Evolutionary conservation across 1,140 invertebrate species (phyloP).

Genomic region (Magallana gigas): DNA sequence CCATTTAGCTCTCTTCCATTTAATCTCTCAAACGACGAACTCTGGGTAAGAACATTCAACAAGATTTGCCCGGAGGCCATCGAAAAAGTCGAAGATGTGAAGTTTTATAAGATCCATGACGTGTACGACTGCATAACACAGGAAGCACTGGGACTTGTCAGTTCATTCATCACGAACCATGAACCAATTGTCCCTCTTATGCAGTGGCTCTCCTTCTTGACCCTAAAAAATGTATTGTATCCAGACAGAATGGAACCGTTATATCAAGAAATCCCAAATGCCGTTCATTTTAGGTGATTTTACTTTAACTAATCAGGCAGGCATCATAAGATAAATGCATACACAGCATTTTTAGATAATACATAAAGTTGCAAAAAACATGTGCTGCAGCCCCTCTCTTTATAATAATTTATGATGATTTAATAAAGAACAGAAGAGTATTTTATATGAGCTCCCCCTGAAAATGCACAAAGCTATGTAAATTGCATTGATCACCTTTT

Average conservation of each 20-base stretch:
- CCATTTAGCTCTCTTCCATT: background rate
- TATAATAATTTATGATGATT: too few relatives aligned
- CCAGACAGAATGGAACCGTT: background rate
- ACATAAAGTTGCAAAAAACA: too few relatives aligned
- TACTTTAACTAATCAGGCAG: too few relatives aligned
- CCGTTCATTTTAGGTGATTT: conserved; percentile 45
- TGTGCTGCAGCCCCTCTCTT: too few relatives aligned
- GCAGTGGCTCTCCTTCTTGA: background rate
- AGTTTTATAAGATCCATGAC: background rate
- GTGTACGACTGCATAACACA: background rate
- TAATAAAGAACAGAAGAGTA: too few relatives aligned
- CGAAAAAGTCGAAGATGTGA: background rate
- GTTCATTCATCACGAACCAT: background rate
- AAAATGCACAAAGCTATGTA: too few relatives aligned
- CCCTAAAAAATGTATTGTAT: conserved; percentile 36
- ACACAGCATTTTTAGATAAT: too few relatives aligned
- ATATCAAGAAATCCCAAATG: conserved; percentile 47
- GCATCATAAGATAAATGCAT: too few relatives aligned
- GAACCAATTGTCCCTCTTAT: background rate
- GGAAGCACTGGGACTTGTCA: background rate
- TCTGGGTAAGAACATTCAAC: conserved; percentile 44
- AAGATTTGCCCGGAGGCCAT: background rate
- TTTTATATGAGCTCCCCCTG: too few relatives aligned
- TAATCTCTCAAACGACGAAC: conserved; percentile 33
- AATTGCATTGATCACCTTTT: too few relatives aligned